Evolutionary conservation across 2,888 invertebrate species (phyloP), one percentile per base, ranked within the genome.

Genomic region (Chrysotoxum bicinctum): DNA sequence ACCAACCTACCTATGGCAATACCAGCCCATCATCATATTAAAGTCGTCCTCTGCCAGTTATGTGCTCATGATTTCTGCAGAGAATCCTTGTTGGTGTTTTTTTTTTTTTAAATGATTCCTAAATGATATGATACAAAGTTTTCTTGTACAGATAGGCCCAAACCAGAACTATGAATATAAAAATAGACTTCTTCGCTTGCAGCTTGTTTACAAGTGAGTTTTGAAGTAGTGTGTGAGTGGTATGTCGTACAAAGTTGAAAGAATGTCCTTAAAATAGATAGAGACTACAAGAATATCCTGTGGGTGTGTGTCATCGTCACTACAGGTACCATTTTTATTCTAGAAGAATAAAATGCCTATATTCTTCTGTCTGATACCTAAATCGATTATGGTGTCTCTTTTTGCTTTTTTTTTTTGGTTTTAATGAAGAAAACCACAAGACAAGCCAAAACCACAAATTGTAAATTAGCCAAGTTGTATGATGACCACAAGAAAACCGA

Each of bases 121-220:
- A 69, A 85, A 73, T 81, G 85, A 81, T 85, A 76, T 80, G 70
- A 74, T 69, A 66, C 56, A 68, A 80, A 76, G 32, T 68, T 19
- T 40, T 69, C 21, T 26, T 54, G 26, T 32, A 30, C 37, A 52
- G 26, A 70, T 37, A 75, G 9, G 7, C 8, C 32, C 45, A 75
- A 84, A 79, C 79, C 79, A 79, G 83, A 84, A 84, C 79, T 74
- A 68, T 75, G 79, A 72, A 84, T 76, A 72, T 84, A 84, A 72
- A 84, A 84, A 84, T 84, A 84, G 84, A 80, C 48, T 76, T 32
- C 35, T 72, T 45, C 48, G 75, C 66, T 84, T 26, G 80, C 58
- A 70, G 79, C 43, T 37, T 72, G 37, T 30, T 26, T 35, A 19
- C 50, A 30, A 19, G 50, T 50, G 23, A 52, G 54, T 72, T n/a